A percentile compares a stretch with the other conserved stretches of the same genome.
Conservation (phyloP, 1,140 invertebrate species). For the Orchesella cincta region DNA sequence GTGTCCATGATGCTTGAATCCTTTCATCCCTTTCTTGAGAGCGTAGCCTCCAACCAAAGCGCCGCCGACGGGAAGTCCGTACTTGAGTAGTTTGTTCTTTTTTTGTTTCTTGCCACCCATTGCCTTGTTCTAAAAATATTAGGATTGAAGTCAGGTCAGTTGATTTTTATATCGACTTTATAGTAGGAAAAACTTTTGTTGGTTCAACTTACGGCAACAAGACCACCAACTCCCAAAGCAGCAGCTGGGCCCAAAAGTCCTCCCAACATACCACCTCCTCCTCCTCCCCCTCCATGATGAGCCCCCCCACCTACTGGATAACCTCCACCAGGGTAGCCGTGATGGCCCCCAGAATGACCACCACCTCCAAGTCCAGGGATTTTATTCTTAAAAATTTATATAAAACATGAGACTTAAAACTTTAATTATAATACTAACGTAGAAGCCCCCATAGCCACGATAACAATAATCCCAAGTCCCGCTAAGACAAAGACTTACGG, state of each 20-base stretch:
- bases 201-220: constrained; percentile 48
- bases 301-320: constrained; percentile 33
- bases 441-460: too few species aligned
- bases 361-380: constrained; percentile 45
- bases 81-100: constrained; percentile 51
- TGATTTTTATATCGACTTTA: constrained; percentile 8
- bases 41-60: constrained; percentile 48
- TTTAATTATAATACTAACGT: too few species aligned
- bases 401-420: too few species aligned
- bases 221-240: constrained; percentile 50
- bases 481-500: too few species aligned
- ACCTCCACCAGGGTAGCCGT: constrained; percentile 30
- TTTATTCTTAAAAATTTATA: constrained; percentile 40
- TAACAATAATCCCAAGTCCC: too few species aligned
- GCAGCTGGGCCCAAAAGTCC: constrained; percentile 50
- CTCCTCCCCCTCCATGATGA: constrained; percentile 41
- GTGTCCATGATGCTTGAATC: constrained; percentile 23
- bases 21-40: constrained; percentile 50
- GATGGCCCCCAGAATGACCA: constrained; percentile 27
- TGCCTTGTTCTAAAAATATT: constrained; percentile 37
- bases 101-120: constrained; percentile 48
- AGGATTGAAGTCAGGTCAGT: constrained; percentile 16
- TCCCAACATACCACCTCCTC: constrained; percentile 45
- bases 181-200: neutral
- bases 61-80: constrained; percentile 50